Conservation (phyloP, 2,797 vertebrate genomes). For the Malacoraja senta region DNA sequence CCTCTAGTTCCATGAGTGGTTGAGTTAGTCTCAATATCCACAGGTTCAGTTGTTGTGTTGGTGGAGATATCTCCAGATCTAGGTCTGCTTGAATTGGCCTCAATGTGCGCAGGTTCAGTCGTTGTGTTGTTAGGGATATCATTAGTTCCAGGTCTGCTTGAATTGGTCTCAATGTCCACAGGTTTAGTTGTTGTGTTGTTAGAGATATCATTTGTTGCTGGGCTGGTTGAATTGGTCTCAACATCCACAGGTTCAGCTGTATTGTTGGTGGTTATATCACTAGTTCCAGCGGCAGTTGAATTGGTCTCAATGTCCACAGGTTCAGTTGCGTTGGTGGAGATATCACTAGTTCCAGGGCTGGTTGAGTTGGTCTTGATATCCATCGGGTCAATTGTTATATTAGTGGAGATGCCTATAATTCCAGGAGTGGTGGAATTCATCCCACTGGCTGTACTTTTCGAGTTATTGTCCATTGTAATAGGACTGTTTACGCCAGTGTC, state of each 20-base stretch:
- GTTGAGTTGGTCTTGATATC: background rate
- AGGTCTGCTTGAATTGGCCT: background rate
- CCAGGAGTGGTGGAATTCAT: background rate
- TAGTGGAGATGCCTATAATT: background rate
- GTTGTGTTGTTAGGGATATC: background rate
- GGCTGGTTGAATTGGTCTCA: background rate
- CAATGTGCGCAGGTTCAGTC: background rate
- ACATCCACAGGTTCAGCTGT: background rate
- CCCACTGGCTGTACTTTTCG: background rate
- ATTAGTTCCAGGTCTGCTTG: background rate
- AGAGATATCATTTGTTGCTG: background rate
- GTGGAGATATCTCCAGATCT: background rate
- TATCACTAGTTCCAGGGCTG: background rate
- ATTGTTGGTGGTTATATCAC: background rate
- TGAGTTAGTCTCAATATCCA: background rate
- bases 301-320: background rate
- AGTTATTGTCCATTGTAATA: background rate
- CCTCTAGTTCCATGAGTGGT: background rate
- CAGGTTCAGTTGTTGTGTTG: too few species aligned
- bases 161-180: background rate
- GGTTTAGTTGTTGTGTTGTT: background rate
- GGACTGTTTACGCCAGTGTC: background rate
- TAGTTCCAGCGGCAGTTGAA: background rate
- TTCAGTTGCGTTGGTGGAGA: background rate
- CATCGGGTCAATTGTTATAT: background rate